Base-by-base conservation (phyloP, 1,140 invertebrate species). In the Drosophila rufa region DNA sequence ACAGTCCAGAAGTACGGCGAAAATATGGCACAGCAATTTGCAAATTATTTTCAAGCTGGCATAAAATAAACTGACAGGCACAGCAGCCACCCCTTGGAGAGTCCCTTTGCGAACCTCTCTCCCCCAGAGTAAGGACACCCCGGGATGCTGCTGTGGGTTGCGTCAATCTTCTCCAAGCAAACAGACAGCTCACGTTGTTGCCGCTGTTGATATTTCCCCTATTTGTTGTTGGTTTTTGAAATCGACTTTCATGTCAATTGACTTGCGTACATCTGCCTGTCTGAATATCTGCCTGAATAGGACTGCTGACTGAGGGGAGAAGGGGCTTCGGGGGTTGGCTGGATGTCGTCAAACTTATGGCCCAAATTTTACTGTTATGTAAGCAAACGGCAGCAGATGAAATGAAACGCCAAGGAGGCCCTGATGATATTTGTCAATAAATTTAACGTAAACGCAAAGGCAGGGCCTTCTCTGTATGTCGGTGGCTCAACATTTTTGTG, bases 231-330 rank as follows among this genome's bases (percentile, higher is more conserved):
- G 73, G 83, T 79, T 82, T 87, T 89, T 89, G 79, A 89, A 89
- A 90, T 89, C 84, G 85, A 89, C 85, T 89, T 89, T 90, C 78
- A 79, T 89, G 85, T 89, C 83, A 87, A 89, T 86, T 83, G 80
- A 80, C 73, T 87, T 83, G 80, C 85, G 80, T 86, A 83, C 84
- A 80, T 87, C 68, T 76, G 66, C 73, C 79, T 66, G 61, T 48
- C 79, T 75, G 45, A 50, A 50, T 68, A 47, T 65, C 80, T 62
- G 58, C 25, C 55, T 62, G 69, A 58, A 73, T 62, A 45, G 42
- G 19, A 25, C 22, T 25, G 22, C 22, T 25, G 22, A 25, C 22
- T 25, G 22, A 25, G 22, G 22, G 22, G 22, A 25, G 22, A 25
- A 25, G 22, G 22, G 22, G 22, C 22, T 25, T 25, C 0, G 22